These are phyloP conservation scores for Camponotus floridanus DNA, from an alignment of 1,140 invertebrate genomes.

Conservation along the genomic window DNA sequence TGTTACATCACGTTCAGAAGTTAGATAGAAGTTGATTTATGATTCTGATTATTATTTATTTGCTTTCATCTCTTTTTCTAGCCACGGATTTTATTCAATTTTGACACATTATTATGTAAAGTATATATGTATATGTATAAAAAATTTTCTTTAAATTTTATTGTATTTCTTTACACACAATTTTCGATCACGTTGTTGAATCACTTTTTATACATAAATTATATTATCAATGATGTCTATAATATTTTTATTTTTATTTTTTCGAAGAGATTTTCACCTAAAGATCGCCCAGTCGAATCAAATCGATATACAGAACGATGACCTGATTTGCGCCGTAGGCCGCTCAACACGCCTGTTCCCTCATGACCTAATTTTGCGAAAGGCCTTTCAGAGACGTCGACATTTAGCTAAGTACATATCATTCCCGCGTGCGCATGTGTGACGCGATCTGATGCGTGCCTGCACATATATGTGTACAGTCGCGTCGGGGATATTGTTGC, in stretches of 20 bases:
- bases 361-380: constrained; percentile 55
- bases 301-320: constrained; percentile 46
- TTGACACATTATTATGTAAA: background rate
- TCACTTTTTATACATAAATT: background rate
- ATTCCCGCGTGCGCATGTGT: constrained; percentile 23
- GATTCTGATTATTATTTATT: constrained; percentile 21
- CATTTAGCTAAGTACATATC: constrained; percentile 55
- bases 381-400: constrained; percentile 55
- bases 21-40: constrained; percentile 34
- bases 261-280: background rate
- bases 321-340: constrained; percentile 46
- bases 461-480: background rate
- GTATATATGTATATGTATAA: background rate
- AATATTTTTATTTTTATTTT: background rate
- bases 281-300: constrained; percentile 27
- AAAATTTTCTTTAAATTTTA: no score
- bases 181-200: background rate
- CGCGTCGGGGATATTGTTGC: constrained; percentile 20
- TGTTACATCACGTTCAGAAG: constrained; percentile 18
- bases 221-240: background rate
- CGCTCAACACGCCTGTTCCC: background rate
- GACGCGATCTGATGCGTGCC: background rate
- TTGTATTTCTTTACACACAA: background rate
- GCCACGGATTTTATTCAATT: background rate
- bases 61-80: background rate